phyloP scores from a whole-genome alignment of 2,888 invertebrate species.

The Euphydryas editha region DNA sequence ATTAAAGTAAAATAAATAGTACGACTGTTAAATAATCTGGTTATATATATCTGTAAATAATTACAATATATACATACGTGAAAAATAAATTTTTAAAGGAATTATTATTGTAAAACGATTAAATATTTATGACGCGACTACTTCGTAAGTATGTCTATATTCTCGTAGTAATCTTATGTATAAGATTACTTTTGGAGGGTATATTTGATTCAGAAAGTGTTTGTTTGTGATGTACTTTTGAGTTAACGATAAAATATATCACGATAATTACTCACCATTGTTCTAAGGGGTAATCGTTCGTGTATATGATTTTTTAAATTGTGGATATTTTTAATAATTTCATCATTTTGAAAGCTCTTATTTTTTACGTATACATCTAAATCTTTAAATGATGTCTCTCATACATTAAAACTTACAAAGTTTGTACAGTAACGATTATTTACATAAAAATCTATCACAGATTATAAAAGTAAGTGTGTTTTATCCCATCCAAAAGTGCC shows the following conservation, averaged over 20 bases:
- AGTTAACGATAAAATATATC: not conserved
- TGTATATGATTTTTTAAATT: not conserved
- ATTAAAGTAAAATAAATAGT: no score
- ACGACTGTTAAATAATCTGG: no score
- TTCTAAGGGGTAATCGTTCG: not conserved
- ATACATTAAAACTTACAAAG: no score
- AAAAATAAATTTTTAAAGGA: not conserved
- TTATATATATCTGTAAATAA: no score
- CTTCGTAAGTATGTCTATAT: slow-evolving; percentile 57
- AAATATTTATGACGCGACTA: slow-evolving; percentile 42
- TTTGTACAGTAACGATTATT: no score
- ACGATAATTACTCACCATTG: not conserved
- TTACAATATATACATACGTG: no score
- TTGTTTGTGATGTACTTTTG: slow-evolving; percentile 5
- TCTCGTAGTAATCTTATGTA: slow-evolving; percentile 73
- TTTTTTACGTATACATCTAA: not conserved
- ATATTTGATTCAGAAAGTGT: slow-evolving; percentile 23
- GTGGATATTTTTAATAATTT: not conserved
- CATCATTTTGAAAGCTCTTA: not conserved
- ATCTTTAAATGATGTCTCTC: not conserved
- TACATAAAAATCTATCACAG: no score
- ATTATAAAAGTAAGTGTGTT: no score
- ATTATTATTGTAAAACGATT: not conserved
- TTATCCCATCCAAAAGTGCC: slow-evolving; percentile 8
- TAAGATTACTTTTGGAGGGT: slow-evolving; percentile 78